These are phyloP conservation scores for Drosophila bifasciata DNA, from an alignment of 1,140 invertebrate species.

Conservation along the genomic window DNA sequence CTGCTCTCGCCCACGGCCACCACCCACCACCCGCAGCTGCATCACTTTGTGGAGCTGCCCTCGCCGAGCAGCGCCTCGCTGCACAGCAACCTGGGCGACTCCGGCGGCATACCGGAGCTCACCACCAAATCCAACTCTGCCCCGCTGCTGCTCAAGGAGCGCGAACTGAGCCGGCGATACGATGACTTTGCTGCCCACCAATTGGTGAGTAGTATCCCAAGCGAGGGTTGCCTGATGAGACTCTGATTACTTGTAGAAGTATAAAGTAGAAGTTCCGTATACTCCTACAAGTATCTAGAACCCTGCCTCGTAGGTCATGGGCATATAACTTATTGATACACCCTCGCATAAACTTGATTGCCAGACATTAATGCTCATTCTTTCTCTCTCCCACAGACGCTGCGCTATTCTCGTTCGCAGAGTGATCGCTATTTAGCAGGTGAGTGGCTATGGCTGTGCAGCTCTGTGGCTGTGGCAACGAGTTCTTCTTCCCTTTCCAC, in stretches of 20 bases:
- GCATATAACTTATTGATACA: conserved; percentile 7
- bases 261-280: too few species aligned
- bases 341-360: conserved; percentile 54
- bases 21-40: conserved; percentile 50
- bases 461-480: conserved; percentile 37
- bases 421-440: conserved; percentile 86
- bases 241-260: background rate
- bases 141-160: conserved; percentile 79
- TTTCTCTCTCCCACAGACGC: conserved; percentile 57
- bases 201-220: conserved; percentile 61
- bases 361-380: conserved; percentile 62
- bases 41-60: conserved; percentile 77
- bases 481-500: conserved; percentile 51
- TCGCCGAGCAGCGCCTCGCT: conserved; percentile 82
- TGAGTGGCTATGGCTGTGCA: conserved; percentile 76
- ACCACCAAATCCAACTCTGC: conserved; percentile 83
- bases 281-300: too few species aligned
- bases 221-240: conserved; percentile 21
- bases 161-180: conserved; percentile 63
- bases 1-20: conserved; percentile 65
- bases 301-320: too few species aligned
- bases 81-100: conserved; percentile 71
- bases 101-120: conserved; percentile 77
- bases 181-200: conserved; percentile 79
- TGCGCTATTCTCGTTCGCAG: conserved; percentile 85